phyloP scores from a whole-genome alignment of 2,888 invertebrate species.

The Eutolmus rufibarbis region DNA sequence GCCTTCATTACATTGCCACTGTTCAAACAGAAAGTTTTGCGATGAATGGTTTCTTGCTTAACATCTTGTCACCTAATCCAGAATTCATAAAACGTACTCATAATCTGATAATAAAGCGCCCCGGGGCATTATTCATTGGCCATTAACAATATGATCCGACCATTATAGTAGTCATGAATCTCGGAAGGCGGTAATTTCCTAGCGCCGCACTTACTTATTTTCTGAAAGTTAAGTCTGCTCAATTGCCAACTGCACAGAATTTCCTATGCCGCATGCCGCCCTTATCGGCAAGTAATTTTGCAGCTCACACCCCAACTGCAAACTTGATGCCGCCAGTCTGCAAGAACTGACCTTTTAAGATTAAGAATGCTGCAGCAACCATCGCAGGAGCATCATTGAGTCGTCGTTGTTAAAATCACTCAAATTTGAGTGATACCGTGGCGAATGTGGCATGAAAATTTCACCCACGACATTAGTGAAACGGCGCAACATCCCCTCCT shows the following conservation, averaged over 20 bases:
- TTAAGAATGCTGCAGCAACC: background rate
- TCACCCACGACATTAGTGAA: background rate
- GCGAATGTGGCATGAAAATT: background rate
- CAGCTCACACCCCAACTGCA: background rate
- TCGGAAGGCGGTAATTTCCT: slow-evolving; percentile 15
- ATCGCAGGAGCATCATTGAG: background rate
- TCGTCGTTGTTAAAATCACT: background rate
- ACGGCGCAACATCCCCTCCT: background rate
- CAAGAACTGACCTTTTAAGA: background rate
- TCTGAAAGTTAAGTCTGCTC: background rate
- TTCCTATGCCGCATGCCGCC: background rate
- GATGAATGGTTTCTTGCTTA: slow-evolving; percentile 5
- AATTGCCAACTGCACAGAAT: background rate
- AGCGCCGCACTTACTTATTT: slow-evolving; percentile 17
- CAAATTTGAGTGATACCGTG: background rate
- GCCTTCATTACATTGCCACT: background rate
- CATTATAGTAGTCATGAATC: slow-evolving; percentile 27
- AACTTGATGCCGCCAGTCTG: background rate
- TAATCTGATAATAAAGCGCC: slow-evolving; percentile 28
- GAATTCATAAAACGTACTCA: background rate
- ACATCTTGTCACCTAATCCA: slow-evolving; percentile 21
- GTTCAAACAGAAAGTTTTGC: slow-evolving; percentile 8
- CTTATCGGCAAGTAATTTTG: background rate
- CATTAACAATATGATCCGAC: slow-evolving; percentile 29
- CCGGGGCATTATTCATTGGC: slow-evolving; percentile 7